Base-by-base conservation (phyloP, 1,140 invertebrate species). In the Drosophila erecta region DNA sequence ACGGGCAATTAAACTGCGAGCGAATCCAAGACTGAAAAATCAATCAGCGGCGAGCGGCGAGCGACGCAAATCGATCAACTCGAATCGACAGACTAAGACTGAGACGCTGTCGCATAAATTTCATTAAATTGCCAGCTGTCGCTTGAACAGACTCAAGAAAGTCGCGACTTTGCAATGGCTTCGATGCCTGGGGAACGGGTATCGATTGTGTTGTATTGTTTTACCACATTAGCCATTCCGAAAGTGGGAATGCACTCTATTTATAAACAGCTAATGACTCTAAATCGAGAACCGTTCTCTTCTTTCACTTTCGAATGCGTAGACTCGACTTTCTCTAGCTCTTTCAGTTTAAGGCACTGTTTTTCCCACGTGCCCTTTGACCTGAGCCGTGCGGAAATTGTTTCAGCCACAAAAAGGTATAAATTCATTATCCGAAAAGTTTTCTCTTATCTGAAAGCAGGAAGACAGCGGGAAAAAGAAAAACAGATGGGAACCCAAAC, bases 81-180 rank as follows among this genome's bases (percentile, higher is more conserved):
- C 44, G 53, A 74, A 27, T 62, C 69, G n/a, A 35, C 57, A 58
- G 76, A 38, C 50, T 22, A 35, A 35, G 53, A 46, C 55, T 54
- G 33, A 58, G 40, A 64, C 69, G 72, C 58, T 67, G 64, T 24
- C 59, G 79, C 71, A 61, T 83, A 78, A 81, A 86, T 87, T 86
- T 76, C 55, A 86, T 86, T 87, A 78, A 79, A 87, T 76, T 86
- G 72, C 66, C 70, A 75, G 41, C 64, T 81, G 70, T 87, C 61
- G 55, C 62, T 72, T 49, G 27, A 79, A 67, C 27, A 69, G 65
- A 83, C 65, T 79, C 75, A 87, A 72, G 72, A 76, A 81, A 72
- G 65, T 87, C 83, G 38, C 55, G 60, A 71, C 62, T 62, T 80
- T 65, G 55, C 37, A 61, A 76, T 43, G 59, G 43, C 46, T 76